These are phyloP conservation scores for Hipparchia sbordonii DNA, from an alignment of 2,888 invertebrate species.

Conservation along the genomic window DNA sequence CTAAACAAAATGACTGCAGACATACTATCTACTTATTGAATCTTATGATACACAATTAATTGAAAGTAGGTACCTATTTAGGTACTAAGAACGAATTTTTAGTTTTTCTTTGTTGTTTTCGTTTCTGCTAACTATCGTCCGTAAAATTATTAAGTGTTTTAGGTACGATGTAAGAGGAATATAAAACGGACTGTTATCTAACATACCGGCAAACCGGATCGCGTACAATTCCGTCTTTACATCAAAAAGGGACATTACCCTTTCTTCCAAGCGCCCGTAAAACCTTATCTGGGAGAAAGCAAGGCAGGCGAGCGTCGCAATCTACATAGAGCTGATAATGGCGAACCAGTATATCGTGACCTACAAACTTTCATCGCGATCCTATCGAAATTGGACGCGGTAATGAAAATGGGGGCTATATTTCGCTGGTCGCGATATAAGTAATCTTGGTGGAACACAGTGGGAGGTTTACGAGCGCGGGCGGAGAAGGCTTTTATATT, in stretches of 20 bases:
- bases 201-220: slow-evolving; percentile 66
- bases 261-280: slow-evolving; percentile 75
- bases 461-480: slow-evolving; percentile 78
- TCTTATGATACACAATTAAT: neutral
- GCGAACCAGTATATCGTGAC: slow-evolving; percentile 59
- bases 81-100: neutral
- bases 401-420: slow-evolving; percentile 68
- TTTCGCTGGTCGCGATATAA: slow-evolving; percentile 67
- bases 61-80: neutral
- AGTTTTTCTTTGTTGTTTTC: slow-evolving; percentile 5
- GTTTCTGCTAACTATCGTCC: neutral
- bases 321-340: slow-evolving; percentile 82
- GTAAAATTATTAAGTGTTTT: slow-evolving; percentile 12
- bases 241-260: slow-evolving; percentile 80
- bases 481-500: slow-evolving; percentile 83
- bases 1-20: too few species aligned
- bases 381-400: slow-evolving; percentile 45
- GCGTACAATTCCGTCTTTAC: slow-evolving; percentile 66
- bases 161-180: slow-evolving; percentile 41
- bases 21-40: too few species aligned
- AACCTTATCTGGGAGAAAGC: slow-evolving; percentile 79
- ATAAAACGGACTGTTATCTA: slow-evolving; percentile 61
- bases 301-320: slow-evolving; percentile 69
- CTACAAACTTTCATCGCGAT: slow-evolving; percentile 52
- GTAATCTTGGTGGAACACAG: slow-evolving; percentile 78